A percentile compares a stretch with the other conserved stretches of the same genome.
Evolutionary conservation across 2,888 invertebrate species (phyloP).

Genomic region (Xiphydria camelus): DNA sequence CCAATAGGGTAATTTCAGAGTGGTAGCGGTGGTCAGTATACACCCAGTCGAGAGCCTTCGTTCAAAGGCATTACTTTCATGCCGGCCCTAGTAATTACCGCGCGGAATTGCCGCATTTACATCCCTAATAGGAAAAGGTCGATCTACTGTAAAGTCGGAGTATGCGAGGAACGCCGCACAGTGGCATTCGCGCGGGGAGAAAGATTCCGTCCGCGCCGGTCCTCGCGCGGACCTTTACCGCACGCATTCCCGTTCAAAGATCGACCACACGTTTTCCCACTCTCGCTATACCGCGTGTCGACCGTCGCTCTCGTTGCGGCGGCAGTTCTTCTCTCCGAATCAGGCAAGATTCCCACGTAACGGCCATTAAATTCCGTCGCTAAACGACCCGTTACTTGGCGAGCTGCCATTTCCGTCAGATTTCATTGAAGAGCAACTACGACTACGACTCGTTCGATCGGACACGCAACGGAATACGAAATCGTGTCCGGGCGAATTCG

Average conservation of each 20-base stretch:
- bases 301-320: too few species aligned
- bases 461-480: too few species aligned
- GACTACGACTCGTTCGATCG: too few species aligned
- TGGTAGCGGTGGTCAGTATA: slow-evolving; percentile 26
- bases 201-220: too few species aligned
- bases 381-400: background rate
- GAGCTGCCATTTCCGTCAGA: background rate
- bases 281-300: too few species aligned
- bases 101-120: slow-evolving; percentile 47
- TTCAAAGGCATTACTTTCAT: slow-evolving; percentile 41
- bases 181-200: slow-evolving; percentile 27
- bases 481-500: too few species aligned
- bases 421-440: too few species aligned
- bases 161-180: slow-evolving; percentile 38
- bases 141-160: too few species aligned
- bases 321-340: slow-evolving; percentile 35
- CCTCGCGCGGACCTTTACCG: too few species aligned
- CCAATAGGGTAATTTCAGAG: slow-evolving; percentile 32
- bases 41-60: slow-evolving; percentile 12
- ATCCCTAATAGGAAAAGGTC: slow-evolving; percentile 45
- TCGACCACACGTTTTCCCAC: too few species aligned
- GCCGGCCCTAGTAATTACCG: slow-evolving; percentile 39
- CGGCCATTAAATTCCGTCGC: slow-evolving; percentile 29
- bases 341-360: slow-evolving; percentile 34
- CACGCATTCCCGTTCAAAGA: too few species aligned